phyloP scores from a whole-genome alignment of 2,113 vertebrate species.

The Neomonachus schauinslandi region DNA sequence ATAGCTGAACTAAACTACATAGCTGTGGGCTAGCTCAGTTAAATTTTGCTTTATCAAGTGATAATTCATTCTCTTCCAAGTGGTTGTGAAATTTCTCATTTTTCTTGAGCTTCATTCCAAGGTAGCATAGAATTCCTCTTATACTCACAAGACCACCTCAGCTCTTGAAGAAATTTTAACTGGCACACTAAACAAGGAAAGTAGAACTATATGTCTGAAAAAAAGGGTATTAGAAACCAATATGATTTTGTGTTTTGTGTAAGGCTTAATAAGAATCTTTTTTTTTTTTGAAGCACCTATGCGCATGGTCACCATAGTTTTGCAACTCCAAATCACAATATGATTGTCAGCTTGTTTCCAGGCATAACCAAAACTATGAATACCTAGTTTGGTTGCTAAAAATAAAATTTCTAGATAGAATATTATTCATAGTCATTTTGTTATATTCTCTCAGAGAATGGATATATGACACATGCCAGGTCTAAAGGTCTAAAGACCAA shows the following conservation, averaged over 20 bases:
- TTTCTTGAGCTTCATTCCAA: neutral
- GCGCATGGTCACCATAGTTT: neutral
- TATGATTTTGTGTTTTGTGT: neutral
- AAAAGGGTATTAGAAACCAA: neutral
- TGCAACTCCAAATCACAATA: neutral
- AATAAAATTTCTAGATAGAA: conserved; percentile 14
- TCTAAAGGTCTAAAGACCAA: conserved; percentile 9
- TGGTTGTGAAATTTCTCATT: neutral
- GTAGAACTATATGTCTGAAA: neutral
- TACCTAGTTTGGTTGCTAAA: conserved; percentile 18
- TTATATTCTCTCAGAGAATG: neutral
- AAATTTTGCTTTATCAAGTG: conserved; percentile 22
- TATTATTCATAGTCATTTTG: conserved; percentile 17
- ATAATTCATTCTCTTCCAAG: neutral
- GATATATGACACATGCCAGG: neutral
- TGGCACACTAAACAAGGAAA: neutral
- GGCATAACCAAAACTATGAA: neutral
- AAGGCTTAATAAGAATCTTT: neutral
- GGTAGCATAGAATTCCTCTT: neutral
- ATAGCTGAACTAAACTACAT: neutral
- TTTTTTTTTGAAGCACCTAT: neutral
- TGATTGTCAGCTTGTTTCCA: neutral
- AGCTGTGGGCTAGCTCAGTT: neutral
- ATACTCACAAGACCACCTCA: neutral
- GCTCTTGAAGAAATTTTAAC: neutral